Conservation (phyloP, 2,888 invertebrate genomes). For the Helobdella robusta region DNA sequence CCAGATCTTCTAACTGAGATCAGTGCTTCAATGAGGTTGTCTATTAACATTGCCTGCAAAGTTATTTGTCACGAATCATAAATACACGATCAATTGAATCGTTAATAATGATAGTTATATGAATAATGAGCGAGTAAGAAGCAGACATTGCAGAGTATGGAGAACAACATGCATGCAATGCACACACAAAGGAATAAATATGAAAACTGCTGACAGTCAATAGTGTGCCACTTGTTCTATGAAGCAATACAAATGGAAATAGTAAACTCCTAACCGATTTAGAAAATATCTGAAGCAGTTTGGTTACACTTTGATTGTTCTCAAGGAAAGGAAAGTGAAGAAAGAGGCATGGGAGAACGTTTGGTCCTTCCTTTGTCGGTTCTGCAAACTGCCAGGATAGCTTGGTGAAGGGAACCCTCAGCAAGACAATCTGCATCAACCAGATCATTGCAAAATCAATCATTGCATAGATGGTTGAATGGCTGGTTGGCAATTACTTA, state of each 20-base stretch:
- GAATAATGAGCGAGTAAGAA: not conserved
- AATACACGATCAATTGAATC: not conserved
- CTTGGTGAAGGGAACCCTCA: conserved; percentile 71
- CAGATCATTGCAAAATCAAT: not conserved
- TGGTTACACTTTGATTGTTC: conserved; percentile 66
- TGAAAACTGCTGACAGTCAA: no score
- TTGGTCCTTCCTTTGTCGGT: conserved; percentile 66
- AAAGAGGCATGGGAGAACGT: conserved; percentile 82
- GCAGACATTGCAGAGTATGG: not conserved
- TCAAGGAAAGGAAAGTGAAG: conserved; percentile 63
- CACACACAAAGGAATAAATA: no score
- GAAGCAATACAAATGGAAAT: no score
- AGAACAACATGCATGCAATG: not conserved
- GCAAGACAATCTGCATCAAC: conserved; percentile 39
- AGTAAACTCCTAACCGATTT: conserved; percentile 51
- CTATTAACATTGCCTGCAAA: conserved; percentile 9
- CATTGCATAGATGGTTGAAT: not conserved
- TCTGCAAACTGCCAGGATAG: conserved; percentile 85
- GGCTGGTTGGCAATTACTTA: not conserved
- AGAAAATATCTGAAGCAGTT: conserved; percentile 63
- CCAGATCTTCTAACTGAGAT: no score
- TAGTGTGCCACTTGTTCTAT: no score
- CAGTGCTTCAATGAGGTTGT: conserved; percentile 23
- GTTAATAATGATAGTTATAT: not conserved
- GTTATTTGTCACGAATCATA: not conserved